These are phyloP conservation scores for Schizaphis graminum DNA, from an alignment of 2,888 invertebrate genomes.

Conservation along the genomic window DNA sequence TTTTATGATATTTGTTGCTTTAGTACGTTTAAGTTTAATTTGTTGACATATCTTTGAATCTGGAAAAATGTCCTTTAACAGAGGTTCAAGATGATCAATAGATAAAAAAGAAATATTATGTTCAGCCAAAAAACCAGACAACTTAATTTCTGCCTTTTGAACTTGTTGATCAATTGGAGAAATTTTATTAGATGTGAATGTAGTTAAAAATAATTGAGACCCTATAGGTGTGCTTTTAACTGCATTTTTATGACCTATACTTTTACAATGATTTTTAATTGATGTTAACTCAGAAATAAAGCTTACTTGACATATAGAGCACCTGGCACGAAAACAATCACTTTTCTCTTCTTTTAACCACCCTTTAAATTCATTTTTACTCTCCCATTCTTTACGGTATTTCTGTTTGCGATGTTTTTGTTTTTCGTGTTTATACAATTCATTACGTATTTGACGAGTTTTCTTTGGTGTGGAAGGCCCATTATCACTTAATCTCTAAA, in stretches of 20 bases:
- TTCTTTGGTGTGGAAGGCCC: not conserved
- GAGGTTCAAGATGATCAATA: conserved; percentile 66
- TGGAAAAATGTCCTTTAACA: conserved; percentile 66
- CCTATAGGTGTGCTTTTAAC: not conserved
- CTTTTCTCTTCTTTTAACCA: conserved; percentile 3
- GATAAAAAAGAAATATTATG: conserved; percentile 67
- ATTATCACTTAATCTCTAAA: not conserved
- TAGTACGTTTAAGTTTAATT: conserved; percentile 66
- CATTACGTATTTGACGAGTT: not conserved
- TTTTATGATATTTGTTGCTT: conserved; percentile 67
- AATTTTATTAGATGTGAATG: not conserved
- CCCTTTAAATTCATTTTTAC: not conserved
- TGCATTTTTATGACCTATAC: not conserved
- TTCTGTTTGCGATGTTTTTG: conserved; percentile 21
- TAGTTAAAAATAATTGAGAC: not conserved
- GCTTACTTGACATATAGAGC: not conserved
- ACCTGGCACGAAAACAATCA: conserved; percentile 8
- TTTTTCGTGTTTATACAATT: not conserved
- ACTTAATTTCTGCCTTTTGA: conserved; percentile 68
- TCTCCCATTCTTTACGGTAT: conserved; percentile 24
- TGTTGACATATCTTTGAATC: conserved; percentile 67
- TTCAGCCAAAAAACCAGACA: conserved; percentile 67
- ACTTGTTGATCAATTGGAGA: not conserved
- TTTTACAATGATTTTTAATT: conserved; percentile 3
- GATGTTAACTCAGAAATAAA: not conserved